phyloP scores from a whole-genome alignment of 2,888 invertebrate species.

The Mythimna impura region DNA sequence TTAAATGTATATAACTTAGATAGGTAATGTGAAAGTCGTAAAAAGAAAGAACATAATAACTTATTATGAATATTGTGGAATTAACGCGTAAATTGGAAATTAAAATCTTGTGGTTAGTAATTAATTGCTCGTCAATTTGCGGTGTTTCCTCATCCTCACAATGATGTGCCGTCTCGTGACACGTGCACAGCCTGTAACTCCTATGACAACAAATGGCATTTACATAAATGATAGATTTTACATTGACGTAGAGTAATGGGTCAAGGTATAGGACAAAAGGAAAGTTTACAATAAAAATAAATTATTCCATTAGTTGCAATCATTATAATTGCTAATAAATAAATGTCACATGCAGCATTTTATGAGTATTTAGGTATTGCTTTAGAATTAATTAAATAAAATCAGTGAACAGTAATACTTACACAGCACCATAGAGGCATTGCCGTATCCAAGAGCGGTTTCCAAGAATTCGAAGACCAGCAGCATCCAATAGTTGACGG shows the following conservation, averaged over 20 bases:
- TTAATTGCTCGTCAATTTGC: not conserved
- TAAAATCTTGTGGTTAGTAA: not conserved
- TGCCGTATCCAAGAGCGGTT: constrained; percentile 91
- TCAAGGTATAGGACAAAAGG: constrained; percentile 1
- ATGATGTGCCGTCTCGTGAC: constrained; percentile 7
- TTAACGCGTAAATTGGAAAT: not conserved
- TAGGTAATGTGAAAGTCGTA: not conserved
- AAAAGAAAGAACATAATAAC: constrained; percentile 1
- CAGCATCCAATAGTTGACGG: constrained; percentile 92
- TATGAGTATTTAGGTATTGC: not conserved
- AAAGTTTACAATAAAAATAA: constrained; percentile 32
- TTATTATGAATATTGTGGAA: not conserved
- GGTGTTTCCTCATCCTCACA: constrained; percentile 1
- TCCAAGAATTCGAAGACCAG: constrained; percentile 94
- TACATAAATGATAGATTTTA: not conserved
- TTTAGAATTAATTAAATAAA: not conserved
- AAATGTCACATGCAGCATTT: not conserved
- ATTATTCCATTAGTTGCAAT: constrained; percentile 5
- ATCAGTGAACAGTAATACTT: constrained; percentile 61
- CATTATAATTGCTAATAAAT: constrained; percentile 12
- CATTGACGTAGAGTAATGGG: constrained; percentile 6
- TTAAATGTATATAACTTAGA: not conserved
- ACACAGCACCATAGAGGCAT: constrained; percentile 87
- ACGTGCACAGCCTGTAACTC: not conserved
- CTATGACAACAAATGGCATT: constrained; percentile 1